Evolutionary conservation across 2,797 vertebrate species (phyloP).

Genomic region (Salmo trutta): DNA sequence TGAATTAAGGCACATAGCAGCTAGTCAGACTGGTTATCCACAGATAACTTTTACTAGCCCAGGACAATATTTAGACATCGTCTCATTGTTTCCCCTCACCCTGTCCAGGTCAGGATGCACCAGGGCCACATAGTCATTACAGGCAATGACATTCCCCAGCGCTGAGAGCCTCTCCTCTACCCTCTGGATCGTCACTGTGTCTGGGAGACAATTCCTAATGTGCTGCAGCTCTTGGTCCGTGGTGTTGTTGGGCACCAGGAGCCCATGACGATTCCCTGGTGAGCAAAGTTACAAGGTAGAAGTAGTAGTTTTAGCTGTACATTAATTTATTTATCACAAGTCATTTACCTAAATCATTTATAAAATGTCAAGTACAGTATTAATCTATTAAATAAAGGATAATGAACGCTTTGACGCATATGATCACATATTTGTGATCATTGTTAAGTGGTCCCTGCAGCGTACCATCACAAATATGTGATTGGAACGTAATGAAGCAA

Average conservation of each 20-base stretch:
- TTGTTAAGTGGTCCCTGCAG: too few relatives aligned
- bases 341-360: too few relatives aligned
- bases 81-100: slow-evolving; percentile 66
- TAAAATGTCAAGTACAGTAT: not conserved
- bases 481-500: too few relatives aligned
- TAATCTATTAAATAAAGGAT: not conserved
- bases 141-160: slow-evolving; percentile 91
- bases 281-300: not conserved
- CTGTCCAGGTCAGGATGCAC: slow-evolving; percentile 95
- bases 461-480: too few relatives aligned
- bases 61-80: too few relatives aligned
- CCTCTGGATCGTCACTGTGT: slow-evolving; percentile 84
- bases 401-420: not conserved
- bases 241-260: slow-evolving; percentile 90
- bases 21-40: too few relatives aligned
- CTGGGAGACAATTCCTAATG: slow-evolving; percentile 90
- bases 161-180: slow-evolving; percentile 93
- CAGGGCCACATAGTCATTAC: slow-evolving; percentile 96
- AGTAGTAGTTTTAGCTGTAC: not conserved
- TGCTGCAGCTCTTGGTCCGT: slow-evolving; percentile 98
- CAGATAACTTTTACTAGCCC: too few relatives aligned
- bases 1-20: too few relatives aligned
- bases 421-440: too few relatives aligned
- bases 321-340: too few relatives aligned
- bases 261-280: slow-evolving; percentile 84